Conservation (phyloP, 2,888 invertebrate genomes). For the Epistrophella euchroma region DNA sequence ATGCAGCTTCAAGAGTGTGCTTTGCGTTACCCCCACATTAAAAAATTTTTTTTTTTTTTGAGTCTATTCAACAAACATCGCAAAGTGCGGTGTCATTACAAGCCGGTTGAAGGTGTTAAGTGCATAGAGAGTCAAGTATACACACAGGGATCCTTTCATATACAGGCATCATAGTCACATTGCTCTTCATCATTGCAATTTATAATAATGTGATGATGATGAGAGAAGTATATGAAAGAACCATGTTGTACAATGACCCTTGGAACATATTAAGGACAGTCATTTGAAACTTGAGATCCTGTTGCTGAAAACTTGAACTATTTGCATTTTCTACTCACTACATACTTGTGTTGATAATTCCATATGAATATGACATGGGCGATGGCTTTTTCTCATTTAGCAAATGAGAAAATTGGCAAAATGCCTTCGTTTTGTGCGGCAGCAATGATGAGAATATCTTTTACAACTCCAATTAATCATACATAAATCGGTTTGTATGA, state of each 20-base stretch:
- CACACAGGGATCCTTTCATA: conserved; percentile 18
- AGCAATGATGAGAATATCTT: conserved; percentile 7
- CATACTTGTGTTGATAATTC: neutral
- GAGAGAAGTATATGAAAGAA: neutral
- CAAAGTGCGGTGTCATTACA: conserved; percentile 49
- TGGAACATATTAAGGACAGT: conserved; percentile 27
- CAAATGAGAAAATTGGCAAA: conserved; percentile 67
- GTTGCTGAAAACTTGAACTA: conserved; percentile 47
- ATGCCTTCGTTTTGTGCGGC: conserved; percentile 40
- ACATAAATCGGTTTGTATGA: neutral
- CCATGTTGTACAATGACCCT: conserved; percentile 46
- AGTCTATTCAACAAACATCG: conserved; percentile 37
- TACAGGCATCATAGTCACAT: conserved; percentile 6
- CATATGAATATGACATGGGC: neutral
- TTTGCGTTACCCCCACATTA: conserved; percentile 4
- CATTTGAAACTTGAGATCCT: conserved; percentile 40
- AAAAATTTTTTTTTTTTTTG: conserved; percentile 6
- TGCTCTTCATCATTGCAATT: conserved; percentile 13
- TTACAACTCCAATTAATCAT: conserved; percentile 45
- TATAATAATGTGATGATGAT: conserved; percentile 15
- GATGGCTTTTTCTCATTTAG: conserved; percentile 37
- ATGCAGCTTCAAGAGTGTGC: conserved; percentile 44
- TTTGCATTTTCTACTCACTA: neutral
- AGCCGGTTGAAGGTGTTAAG: conserved; percentile 59
- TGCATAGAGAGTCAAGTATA: conserved; percentile 39